These are phyloP conservation scores for Otus scops DNA, from an alignment of 2,797 vertebrate species.

Conservation along the genomic window DNA sequence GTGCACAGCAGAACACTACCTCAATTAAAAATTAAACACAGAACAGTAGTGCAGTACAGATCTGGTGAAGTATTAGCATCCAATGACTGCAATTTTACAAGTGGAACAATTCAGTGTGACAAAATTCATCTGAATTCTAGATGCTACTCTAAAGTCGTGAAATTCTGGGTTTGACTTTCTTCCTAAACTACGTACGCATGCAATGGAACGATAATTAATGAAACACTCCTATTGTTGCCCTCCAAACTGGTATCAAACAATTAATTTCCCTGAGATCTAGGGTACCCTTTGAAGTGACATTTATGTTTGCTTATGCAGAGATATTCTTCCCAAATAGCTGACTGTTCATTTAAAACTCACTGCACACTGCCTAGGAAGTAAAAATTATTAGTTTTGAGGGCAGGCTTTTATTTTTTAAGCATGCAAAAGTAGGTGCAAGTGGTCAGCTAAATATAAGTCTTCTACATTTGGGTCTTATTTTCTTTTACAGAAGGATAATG, in stretches of 20 bases:
- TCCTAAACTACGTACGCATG: neutral
- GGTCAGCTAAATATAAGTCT: neutral
- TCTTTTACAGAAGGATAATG: neutral
- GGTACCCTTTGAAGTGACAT: neutral
- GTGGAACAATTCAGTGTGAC: neutral
- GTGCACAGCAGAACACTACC: neutral
- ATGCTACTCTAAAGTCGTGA: rapidly evolving
- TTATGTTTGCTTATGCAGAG: neutral
- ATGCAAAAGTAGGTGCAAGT: neutral
- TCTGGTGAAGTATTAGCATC: neutral
- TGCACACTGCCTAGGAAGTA: neutral
- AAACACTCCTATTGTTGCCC: neutral
- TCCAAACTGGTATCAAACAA: neutral
- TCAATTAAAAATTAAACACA: neutral
- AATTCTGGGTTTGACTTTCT: neutral
- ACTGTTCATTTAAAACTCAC: neutral
- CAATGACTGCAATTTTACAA: neutral
- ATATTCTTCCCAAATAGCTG: neutral
- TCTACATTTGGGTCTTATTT: neutral
- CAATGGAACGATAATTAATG: neutral
- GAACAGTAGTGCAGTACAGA: neutral
- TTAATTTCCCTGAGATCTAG: neutral
- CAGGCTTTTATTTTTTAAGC: neutral
- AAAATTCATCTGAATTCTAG: neutral
- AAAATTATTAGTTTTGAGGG: neutral